Conservation (phyloP, 2,888 invertebrate species). For the Protonemura montana region DNA sequence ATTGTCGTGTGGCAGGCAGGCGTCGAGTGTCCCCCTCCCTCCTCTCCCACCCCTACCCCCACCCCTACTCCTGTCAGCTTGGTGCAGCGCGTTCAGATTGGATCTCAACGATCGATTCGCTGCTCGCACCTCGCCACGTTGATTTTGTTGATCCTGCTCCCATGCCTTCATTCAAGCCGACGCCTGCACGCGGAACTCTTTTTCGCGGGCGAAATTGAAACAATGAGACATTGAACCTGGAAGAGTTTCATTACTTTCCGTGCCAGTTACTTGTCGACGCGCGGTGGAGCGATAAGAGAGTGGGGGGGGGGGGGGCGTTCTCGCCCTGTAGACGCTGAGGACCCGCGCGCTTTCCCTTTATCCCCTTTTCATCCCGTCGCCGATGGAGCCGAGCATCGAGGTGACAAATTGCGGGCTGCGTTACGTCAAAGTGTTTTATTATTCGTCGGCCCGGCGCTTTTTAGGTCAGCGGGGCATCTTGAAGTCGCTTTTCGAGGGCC, state of each 20-base stretch:
- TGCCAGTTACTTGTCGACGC: neutral
- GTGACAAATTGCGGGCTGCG: neutral
- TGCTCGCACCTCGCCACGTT: neutral
- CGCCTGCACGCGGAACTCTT: neutral
- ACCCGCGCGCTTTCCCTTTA: neutral
- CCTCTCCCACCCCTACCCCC: too few relatives aligned
- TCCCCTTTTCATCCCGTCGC: neutral
- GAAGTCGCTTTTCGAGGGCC: neutral
- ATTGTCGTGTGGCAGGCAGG: neutral
- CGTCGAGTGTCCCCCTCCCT: neutral
- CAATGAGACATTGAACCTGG: neutral
- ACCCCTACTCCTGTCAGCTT: too few relatives aligned
- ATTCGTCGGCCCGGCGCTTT: neutral
- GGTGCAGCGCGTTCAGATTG: neutral
- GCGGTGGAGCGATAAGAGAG: too few relatives aligned
- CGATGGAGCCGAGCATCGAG: neutral
- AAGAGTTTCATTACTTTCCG: neutral
- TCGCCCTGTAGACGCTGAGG: too few relatives aligned
- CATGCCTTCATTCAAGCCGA: neutral
- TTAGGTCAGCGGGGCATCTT: slow-evolving; percentile 5
- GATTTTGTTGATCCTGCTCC: neutral
- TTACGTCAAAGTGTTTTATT: neutral
- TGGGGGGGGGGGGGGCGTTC: neutral
- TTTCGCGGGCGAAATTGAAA: neutral
- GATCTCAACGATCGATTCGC: neutral